Conservation (phyloP, 2,113 vertebrate genomes). For the Catharus minimus region DNA sequence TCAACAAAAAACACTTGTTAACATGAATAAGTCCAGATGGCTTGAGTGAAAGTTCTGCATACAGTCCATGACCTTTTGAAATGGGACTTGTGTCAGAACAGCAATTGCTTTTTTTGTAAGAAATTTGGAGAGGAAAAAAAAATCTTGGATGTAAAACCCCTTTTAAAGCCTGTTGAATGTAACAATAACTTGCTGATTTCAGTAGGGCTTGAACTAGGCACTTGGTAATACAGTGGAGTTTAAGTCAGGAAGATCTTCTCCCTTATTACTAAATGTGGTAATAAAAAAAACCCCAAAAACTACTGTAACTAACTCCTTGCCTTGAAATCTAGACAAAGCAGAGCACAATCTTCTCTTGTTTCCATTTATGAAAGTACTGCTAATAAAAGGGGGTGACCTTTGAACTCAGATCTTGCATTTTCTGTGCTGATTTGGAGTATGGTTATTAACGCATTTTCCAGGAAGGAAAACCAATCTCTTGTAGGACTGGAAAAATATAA, state of each 20-base stretch:
- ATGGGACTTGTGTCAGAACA: neutral
- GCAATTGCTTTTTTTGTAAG: neutral
- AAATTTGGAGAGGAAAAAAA: neutral
- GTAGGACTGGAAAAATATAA: neutral
- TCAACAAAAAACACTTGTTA: neutral
- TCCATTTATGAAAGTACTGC: conserved; percentile 14
- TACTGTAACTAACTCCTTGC: neutral
- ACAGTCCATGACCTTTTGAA: neutral
- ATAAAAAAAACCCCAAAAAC: neutral
- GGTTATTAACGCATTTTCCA: neutral
- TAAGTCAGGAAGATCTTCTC: neutral
- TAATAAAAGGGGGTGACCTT: neutral
- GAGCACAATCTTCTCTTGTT: conserved; percentile 43
- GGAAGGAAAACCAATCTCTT: neutral
- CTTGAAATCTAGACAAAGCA: conserved; percentile 23
- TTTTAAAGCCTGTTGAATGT: neutral
- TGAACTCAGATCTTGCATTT: conserved; percentile 46
- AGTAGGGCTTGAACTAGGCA: neutral
- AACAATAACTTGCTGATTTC: neutral
- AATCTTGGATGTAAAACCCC: neutral
- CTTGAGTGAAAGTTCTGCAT: neutral
- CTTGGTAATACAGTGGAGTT: neutral
- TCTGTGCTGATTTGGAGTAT: neutral
- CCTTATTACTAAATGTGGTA: neutral
- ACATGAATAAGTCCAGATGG: neutral